A percentile compares a stretch with the other conserved stretches of the same genome.
These are phyloP conservation scores for Morpho achilles DNA, from an alignment of 2,888 invertebrate species.

Conservation along the genomic window DNA sequence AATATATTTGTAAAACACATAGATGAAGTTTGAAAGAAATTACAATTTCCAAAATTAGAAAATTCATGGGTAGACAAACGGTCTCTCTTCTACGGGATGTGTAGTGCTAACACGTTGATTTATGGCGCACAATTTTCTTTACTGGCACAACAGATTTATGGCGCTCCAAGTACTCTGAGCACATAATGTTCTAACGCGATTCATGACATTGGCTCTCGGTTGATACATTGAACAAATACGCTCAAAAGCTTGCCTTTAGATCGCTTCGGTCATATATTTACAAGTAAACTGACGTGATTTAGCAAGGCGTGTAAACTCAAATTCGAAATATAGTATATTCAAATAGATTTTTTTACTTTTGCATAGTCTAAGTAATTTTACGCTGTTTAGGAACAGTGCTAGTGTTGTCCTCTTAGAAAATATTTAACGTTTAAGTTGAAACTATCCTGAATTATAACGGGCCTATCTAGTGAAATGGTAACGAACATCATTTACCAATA, in stretches of 20 bases:
- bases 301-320: slow-evolving; percentile 1
- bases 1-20: background rate
- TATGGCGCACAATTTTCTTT: slow-evolving; percentile 72
- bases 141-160: slow-evolving; percentile 65
- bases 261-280: slow-evolving; percentile 5
- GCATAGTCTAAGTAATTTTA: too few relatives aligned
- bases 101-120: slow-evolving; percentile 63
- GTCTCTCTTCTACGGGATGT: slow-evolving; percentile 38
- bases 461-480: too few relatives aligned
- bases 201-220: slow-evolving; percentile 26
- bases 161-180: slow-evolving; percentile 48
- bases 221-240: slow-evolving; percentile 13
- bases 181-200: slow-evolving; percentile 38
- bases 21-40: background rate
- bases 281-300: slow-evolving; percentile 6
- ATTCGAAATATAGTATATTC: background rate
- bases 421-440: too few relatives aligned
- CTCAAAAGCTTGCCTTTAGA: background rate
- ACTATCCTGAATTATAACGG: too few relatives aligned
- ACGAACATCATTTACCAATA: too few relatives aligned
- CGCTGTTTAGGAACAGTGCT: too few relatives aligned
- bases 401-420: too few relatives aligned
- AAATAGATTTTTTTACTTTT: too few relatives aligned
- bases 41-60: background rate
- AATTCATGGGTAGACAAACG: slow-evolving; percentile 58